phyloP scores from a whole-genome alignment of 1,140 invertebrate species.

The Drosophila kikkawai region DNA sequence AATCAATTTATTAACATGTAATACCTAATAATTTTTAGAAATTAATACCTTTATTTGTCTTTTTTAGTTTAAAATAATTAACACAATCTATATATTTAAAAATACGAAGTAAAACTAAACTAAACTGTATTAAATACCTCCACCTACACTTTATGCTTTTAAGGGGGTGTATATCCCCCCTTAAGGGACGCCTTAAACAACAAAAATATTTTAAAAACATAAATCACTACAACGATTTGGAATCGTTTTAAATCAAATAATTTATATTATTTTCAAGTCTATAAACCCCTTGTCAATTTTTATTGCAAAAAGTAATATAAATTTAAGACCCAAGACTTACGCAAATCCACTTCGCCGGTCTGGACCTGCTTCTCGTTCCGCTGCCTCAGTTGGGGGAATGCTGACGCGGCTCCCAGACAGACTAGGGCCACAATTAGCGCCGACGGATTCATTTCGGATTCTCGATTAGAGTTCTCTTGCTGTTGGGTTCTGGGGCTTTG shows the following conservation, averaged over 20 bases:
- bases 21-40: too few relatives aligned
- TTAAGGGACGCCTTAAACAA: background rate
- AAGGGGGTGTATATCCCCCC: too few relatives aligned
- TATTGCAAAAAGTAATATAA: background rate
- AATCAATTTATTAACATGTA: too few relatives aligned
- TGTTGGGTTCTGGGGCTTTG: background rate
- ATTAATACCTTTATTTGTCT: too few relatives aligned
- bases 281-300: background rate
- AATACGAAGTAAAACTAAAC: too few relatives aligned
- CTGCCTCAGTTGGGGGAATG: conserved; percentile 63
- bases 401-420: conserved; percentile 54
- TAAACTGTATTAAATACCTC: too few relatives aligned
- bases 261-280: too few relatives aligned
- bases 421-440: conserved; percentile 49
- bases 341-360: conserved; percentile 54
- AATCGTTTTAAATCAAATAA: too few relatives aligned
- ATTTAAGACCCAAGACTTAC: conserved; percentile 51
- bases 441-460: conserved; percentile 61
- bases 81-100: too few relatives aligned
- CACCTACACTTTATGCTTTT: too few relatives aligned
- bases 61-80: too few relatives aligned
- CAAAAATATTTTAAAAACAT: background rate
- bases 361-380: conserved; percentile 77
- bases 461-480: conserved; percentile 11
- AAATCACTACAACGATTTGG: background rate